A percentile compares a stretch with the other conserved stretches of the same genome.
Conservation (phyloP, 2,888 invertebrate genomes). For the Prostheceraeus crozeri region DNA sequence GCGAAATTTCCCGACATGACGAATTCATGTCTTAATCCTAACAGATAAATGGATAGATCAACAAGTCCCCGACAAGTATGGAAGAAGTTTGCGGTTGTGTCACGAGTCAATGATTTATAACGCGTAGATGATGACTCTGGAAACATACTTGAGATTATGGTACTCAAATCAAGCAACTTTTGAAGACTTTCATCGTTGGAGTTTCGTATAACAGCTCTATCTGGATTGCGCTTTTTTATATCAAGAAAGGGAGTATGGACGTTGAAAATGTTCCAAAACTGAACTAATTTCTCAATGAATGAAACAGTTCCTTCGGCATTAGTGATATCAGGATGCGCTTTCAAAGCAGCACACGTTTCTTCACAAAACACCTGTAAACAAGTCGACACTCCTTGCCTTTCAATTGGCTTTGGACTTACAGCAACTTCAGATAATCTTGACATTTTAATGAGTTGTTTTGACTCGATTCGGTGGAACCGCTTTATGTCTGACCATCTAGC, state of each 20-base stretch:
- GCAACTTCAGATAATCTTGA: slow-evolving; percentile 1
- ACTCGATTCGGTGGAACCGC: not conserved
- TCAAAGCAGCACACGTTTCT: slow-evolving; percentile 11
- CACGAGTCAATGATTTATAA: slow-evolving; percentile 15
- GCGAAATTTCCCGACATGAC: slow-evolving; percentile 11
- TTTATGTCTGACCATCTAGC: not conserved
- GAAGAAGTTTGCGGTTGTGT: slow-evolving; percentile 16
- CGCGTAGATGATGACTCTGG: not conserved
- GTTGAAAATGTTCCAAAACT: slow-evolving; percentile 23
- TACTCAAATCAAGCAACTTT: not conserved
- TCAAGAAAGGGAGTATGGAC: slow-evolving; percentile 8
- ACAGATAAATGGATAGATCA: slow-evolving; percentile 11
- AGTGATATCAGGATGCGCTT: slow-evolving; percentile 3
- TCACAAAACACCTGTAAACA: slow-evolving; percentile 15
- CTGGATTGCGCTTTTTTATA: slow-evolving; percentile 17
- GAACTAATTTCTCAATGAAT: not conserved
- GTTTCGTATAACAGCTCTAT: slow-evolving; percentile 19
- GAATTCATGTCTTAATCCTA: slow-evolving; percentile 17
- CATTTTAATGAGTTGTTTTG: not conserved
- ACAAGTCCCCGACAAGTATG: slow-evolving; percentile 12
- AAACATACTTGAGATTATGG: not conserved
- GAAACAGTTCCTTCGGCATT: not conserved
- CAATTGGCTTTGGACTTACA: slow-evolving; percentile 9
- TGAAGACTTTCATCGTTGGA: slow-evolving; percentile 27
- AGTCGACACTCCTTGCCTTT: not conserved